Base-by-base conservation (phyloP, 2,113 vertebrate species). In the Haplochromis vanheusdeni region DNA sequence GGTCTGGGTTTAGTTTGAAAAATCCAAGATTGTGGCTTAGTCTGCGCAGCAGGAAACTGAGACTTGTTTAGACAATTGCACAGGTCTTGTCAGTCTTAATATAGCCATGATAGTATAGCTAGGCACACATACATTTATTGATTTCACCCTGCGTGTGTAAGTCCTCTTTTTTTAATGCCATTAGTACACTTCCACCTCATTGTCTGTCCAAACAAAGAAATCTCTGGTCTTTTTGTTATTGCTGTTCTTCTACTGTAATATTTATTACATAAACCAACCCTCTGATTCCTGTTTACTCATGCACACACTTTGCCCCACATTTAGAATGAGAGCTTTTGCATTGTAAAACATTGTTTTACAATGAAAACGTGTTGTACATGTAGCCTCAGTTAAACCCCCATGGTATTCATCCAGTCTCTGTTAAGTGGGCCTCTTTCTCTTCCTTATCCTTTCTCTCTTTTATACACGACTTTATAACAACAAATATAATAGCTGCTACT, bases 401-500 rank as follows among this genome's bases (percentile, higher is more conserved):
- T 75, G 17, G 40, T 47, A 31, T 65, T 86, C 33, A 51, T 3
- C 31, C 5, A 14, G 10, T 33, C 88, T 84, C 23, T 87, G 47
- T 89, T 28, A 68, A 79, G 17, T 68, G 65, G 10, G 49, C 26
- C 4, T 51, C 73, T 81, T 83, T 80, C n/a, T 79, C 35, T 86
- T 10, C 51, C 73, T 70, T 52, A 23, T 92, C 33, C 60, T 56
- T 49, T 62, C 13, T 65, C n/a, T 82, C 21, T 77, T 84, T 85
- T 85, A 51, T 75, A 68, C 81, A 85, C 7, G 37, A 82, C 82
- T 75, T 17, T 10, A 3, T 83, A 83, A 92, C 91, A 81, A 91
- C 87, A 84, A 81, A 62, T 90, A 88, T 90, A 91, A 81, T 70
- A 91, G 86, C 90, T 83, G 81, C 13, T 9, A 51, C 45, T 51